Base-by-base conservation (phyloP, 2,797 vertebrate genomes). In the Clarias pachynema region DNA sequence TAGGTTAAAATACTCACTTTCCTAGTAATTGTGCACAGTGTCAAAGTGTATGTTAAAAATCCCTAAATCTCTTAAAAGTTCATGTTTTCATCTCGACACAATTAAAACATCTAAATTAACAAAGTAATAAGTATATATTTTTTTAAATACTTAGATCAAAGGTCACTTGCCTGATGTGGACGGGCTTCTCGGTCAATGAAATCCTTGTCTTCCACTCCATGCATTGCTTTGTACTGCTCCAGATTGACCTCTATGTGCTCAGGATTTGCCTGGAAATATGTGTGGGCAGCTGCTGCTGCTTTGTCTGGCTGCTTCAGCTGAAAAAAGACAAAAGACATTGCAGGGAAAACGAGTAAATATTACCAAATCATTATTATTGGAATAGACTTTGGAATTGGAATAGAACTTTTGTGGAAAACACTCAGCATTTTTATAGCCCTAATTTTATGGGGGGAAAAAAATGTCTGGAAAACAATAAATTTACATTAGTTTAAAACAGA, bases 211-310 rank as follows among this genome's bases (percentile, higher is more conserved):
- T 91, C 85, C 0, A 93, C 90, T 0, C 96, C 96, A 9, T 96
- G 88, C 0, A 91, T 92, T 53, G 87, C 93, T 91, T 96, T 96
- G 91, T 98, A 98, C 88, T 97, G 96, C 92, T 98, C 97, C 0
- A 98, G 93, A 92, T 97, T 94, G 93, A 97, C 95, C 93, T 98
- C 98, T 92, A 98, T 96, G 84, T 99, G 98, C 90, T 99, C 98
- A 0, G 98, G 98, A 90, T 99, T 99, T 84, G 98, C 98, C 94
- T 97, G 95, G 91, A 99, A 99, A 91, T 98, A 99, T 0, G 98
- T 99, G 88, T 99, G 97, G 79, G 97, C 98, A 0, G 98, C 98
- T 0, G 97, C 95, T 0, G 96, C 96, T 9, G 98, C 98, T 87
- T 98, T 96, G 62, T 97, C 96, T 37, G 96, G 89, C 86, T 96